These are phyloP conservation scores for Nycticebus coucang DNA, from an alignment of 2,113 vertebrate genomes.

Conservation along the genomic window DNA sequence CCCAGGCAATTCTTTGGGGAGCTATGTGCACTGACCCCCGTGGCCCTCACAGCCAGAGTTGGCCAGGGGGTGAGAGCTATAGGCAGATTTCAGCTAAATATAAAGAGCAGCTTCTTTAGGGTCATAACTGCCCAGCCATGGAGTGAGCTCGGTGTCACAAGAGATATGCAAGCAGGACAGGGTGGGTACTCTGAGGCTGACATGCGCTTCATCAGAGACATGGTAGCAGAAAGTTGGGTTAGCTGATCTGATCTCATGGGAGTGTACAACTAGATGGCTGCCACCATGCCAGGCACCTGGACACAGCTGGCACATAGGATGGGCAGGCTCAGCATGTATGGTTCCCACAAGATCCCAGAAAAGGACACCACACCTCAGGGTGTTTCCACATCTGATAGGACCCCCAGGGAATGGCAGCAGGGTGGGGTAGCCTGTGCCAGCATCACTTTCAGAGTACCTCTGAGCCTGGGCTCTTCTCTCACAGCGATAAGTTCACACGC, in stretches of 20 bases:
- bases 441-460: neutral
- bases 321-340: neutral
- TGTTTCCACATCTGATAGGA: neutral
- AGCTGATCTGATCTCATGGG: neutral
- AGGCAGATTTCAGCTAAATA: neutral
- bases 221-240: neutral
- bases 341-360: neutral
- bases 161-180: accelerated
- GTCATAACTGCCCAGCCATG: neutral
- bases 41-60: neutral
- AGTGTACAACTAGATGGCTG: too few species aligned
- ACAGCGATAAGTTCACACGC: slow-evolving; percentile 87
- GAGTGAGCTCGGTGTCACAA: neutral
- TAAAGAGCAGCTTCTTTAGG: neutral
- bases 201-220: accelerated
- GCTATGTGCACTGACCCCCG: neutral
- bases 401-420: neutral
- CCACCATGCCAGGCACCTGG: neutral
- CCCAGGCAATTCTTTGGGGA: neutral
- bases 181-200: too few species aligned
- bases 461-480: slow-evolving; percentile 55
- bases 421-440: neutral
- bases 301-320: neutral
- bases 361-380: neutral
- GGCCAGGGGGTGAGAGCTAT: neutral